Conservation (phyloP, 2,797 vertebrate species). For the Sardinella longiceps region DNA sequence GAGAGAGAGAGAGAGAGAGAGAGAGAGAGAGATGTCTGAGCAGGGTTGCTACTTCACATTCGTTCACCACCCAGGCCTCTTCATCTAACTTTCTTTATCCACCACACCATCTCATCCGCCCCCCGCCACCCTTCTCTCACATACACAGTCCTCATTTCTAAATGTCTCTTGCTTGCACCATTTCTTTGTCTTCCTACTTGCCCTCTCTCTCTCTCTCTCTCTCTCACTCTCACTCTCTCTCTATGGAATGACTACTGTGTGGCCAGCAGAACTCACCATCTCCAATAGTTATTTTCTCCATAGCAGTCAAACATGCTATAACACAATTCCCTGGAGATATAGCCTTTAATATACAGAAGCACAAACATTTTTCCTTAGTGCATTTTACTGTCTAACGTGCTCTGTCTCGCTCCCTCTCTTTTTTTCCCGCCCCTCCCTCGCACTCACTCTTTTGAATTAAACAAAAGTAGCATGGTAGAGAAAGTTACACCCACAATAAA, state of each 20-base stretch:
- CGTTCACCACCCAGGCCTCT: conserved; percentile 9
- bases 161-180: not conserved
- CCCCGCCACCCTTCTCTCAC: not conserved
- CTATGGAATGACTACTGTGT: not conserved
- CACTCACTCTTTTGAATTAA: conserved; percentile 34
- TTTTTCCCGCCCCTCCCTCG: not conserved
- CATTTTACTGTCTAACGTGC: conserved; percentile 6
- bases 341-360: not conserved
- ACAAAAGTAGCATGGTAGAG: conserved; percentile 35
- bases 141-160: not conserved
- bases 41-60: not conserved
- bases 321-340: not conserved
- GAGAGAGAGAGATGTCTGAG: conserved; percentile 31
- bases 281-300: not conserved
- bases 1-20: not conserved
- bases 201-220: not conserved
- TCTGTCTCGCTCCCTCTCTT: not conserved
- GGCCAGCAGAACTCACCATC: not conserved
- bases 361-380: not conserved
- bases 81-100: conserved; percentile 39
- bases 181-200: not conserved
- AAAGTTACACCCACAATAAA: conserved; percentile 63
- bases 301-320: not conserved
- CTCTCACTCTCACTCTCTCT: conserved; percentile 36
- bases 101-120: not conserved